Evolutionary conservation across 2,888 invertebrate species (phyloP), one percentile per base, ranked within the genome.

Genomic region (Strigamia crassipes): DNA sequence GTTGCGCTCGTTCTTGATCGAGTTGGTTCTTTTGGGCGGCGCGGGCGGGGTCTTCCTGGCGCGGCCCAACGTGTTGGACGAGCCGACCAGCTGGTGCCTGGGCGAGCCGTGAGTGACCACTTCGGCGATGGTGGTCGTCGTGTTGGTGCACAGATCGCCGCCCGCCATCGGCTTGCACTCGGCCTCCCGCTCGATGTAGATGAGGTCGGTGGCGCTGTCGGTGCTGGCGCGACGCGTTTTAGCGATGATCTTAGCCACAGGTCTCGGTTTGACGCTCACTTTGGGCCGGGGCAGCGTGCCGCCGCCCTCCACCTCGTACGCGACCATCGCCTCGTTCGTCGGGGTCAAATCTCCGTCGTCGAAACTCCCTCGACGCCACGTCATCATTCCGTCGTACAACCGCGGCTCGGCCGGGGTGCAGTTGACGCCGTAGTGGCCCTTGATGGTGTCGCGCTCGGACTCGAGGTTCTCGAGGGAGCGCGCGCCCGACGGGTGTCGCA

Each of bases 311-410:
- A 51, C 80, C 51, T 77, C 83, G 80, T 81, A 81, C 27, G 80
- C 61, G n/a, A 81, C 73, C 56, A 66, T 82, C 81, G 83, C 83
- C 87, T 96, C 95, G 87, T 96, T 96, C 78, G 96, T 96, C 15
- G 94, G 94, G 42, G 96, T 96, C 84, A 96, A 93, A 88, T 96
- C 96, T 21, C 96, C 96, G 87, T 96, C 96, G 87, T 96, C 95
- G 87, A 94, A 94, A 83, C 94, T 93, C 85, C 94, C 90, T 82
- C 90, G 88, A 86, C 93, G 91, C 93, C 93, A 93, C 84, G 61
- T 84, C 85, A 78, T 61, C 82, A 82, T 82, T 13, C 81, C 81
- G 77, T 81, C 81, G 42, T 81, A 81, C 27, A 46, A 23, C 3
- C 81, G 77, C n/a, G 51, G 78, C 18, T 81, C 81, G n/a, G 51